Base-by-base conservation (phyloP, 2,888 invertebrate species). In the Xestobium rufovillosum region DNA sequence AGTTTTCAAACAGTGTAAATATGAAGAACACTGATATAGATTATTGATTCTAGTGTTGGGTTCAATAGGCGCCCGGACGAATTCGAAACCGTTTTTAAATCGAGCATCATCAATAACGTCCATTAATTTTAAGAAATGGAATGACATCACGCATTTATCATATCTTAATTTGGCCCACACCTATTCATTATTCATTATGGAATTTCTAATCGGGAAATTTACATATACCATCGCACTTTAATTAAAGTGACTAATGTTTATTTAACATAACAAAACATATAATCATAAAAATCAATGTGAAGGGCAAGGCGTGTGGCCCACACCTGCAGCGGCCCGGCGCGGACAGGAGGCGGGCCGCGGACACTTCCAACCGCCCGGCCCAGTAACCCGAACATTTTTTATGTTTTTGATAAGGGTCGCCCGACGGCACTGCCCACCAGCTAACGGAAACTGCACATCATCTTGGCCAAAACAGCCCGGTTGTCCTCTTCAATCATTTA, bases 181-280 rank as follows among this genome's bases (percentile, higher is more conserved):
- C 55, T 57, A 46, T 52, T 52, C 52, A 51, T 51, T 52, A 54
- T 54, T 54, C 54, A 52, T 52, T 50, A 49, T 51, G 48, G 45
- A 51, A 50, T 52, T 50, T 44, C 39, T 31, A 48, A 44, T 47
- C 45, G 43, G 41, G 41, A 48, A 47, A 60, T 61, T 61, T 60
- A 58, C 61, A 61, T 61, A 60, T 56, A 49, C 57, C 55, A 55
- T 57, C 54, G 51, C 50, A 49, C 50, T 60, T 61, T 62, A 62
- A 63, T 63, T 62, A 62, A 59, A 58, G 56, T 60, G 60, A 62
- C 59, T 62, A 61, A 62, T 61, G 60, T 60, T 60, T 60, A 61
- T 59, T 61, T 61, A 60, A 59, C 61, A 63, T 61, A 61, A 63
- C 61, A 63, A 61, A 63, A 61, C 60, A 53, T 56, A 59, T 56